phyloP scores from a whole-genome alignment of 2,797 vertebrate species.

The Hydrocynus forskahlii region DNA sequence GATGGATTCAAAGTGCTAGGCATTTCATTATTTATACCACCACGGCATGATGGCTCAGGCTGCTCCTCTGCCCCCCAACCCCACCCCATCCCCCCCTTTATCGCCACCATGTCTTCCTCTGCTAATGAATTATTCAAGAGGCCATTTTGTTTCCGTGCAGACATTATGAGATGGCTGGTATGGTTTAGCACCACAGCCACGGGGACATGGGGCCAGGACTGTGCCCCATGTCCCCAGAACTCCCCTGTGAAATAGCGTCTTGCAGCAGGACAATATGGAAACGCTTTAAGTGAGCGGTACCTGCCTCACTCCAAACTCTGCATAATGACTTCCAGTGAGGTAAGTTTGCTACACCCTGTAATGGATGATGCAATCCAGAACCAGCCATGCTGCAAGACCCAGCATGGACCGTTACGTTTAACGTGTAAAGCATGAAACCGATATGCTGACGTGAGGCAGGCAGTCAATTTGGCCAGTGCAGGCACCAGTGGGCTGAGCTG shows the following conservation, averaged over 20 bases:
- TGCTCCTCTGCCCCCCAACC: slow-evolving; percentile 25
- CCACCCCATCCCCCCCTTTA: slow-evolving; percentile 22
- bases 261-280: not conserved
- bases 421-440: slow-evolving; percentile 27
- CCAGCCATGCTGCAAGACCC: slow-evolving; percentile 38
- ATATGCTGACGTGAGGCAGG: slow-evolving; percentile 22
- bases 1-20: slow-evolving; percentile 32
- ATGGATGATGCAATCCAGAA: slow-evolving; percentile 49
- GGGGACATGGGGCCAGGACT: slow-evolving; percentile 4
- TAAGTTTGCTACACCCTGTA: slow-evolving; percentile 38
- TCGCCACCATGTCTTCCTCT: slow-evolving; percentile 39
- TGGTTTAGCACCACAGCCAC: slow-evolving; percentile 37
- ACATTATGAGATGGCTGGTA: slow-evolving; percentile 42
- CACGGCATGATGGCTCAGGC: not conserved
- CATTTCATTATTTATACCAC: slow-evolving; percentile 58
- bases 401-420: slow-evolving; percentile 51
- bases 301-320: too few species aligned
- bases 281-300: not conserved
- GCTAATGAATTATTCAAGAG: slow-evolving; percentile 53
- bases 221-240: slow-evolving; percentile 19
- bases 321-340: not conserved
- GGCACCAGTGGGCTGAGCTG: slow-evolving; percentile 21
- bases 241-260: not conserved
- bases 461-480: slow-evolving; percentile 32
- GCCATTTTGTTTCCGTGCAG: slow-evolving; percentile 52